These are phyloP conservation scores for Chaetops frenatus DNA, from an alignment of 2,113 vertebrate genomes.

Conservation along the genomic window DNA sequence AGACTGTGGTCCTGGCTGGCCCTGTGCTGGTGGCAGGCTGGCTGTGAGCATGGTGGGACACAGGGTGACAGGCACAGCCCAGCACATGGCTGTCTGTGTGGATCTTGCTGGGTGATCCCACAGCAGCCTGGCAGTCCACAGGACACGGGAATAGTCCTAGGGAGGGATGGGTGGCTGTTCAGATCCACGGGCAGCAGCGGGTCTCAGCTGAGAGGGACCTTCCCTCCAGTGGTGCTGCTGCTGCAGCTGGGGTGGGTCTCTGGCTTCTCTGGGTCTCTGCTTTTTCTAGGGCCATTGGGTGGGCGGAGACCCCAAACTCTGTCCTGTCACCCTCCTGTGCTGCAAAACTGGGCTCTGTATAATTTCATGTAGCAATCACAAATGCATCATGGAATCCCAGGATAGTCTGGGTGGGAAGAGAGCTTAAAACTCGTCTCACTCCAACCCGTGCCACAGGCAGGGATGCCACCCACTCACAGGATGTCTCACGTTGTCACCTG, in stretches of 20 bases:
- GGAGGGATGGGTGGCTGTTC: rapidly evolving
- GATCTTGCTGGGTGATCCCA: neutral
- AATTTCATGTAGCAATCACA: neutral
- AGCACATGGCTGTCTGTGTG: neutral
- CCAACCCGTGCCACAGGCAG: neutral
- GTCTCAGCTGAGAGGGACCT: too few species aligned
- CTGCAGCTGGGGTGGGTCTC: neutral
- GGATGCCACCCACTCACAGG: neutral
- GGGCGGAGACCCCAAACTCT: neutral
- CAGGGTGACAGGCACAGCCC: neutral
- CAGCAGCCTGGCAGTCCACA: neutral
- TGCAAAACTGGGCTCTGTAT: neutral
- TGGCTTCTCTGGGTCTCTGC: neutral
- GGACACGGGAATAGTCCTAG: rapidly evolving
- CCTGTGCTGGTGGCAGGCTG: rapidly evolving
- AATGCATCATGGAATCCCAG: neutral
- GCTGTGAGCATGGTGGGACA: neutral
- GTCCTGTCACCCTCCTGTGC: neutral
- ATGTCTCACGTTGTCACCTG: neutral
- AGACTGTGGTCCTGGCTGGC: neutral
- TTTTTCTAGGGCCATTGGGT: neutral
- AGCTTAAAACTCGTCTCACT: neutral
- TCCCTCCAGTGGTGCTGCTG: neutral
- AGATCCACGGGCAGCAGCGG: neutral
- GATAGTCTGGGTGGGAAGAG: neutral